Conservation (phyloP, 2,113 vertebrate genomes). For the Nettapus auritus region DNA sequence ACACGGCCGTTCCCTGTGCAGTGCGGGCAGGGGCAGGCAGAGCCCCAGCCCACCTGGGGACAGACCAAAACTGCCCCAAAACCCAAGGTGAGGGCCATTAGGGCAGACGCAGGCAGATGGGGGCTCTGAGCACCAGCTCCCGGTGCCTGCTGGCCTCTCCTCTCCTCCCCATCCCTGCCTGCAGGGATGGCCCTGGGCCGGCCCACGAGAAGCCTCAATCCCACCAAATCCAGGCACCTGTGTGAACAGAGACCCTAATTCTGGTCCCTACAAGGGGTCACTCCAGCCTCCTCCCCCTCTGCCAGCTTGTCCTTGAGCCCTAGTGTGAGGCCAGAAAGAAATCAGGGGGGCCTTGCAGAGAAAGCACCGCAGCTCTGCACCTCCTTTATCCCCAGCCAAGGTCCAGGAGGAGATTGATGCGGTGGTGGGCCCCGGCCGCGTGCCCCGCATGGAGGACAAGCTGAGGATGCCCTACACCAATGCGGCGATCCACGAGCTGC, state of each 20-base stretch:
- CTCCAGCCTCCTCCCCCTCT: not conserved
- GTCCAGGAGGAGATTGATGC: conserved; percentile 49
- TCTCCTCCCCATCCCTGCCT: not conserved
- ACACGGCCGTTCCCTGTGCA: fast-evolving
- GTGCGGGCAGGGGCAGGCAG: not conserved
- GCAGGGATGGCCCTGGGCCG: fast-evolving
- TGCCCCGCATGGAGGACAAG: conserved; percentile 34
- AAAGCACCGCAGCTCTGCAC: fast-evolving
- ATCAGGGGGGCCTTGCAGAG: not conserved
- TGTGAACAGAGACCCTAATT: not conserved
- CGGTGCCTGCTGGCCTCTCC: not conserved
- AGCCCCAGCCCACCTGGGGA: fast-evolving
- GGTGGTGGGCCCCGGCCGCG: not conserved
- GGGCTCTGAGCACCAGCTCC: fast-evolving
- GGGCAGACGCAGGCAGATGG: not conserved
- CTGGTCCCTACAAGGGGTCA: not conserved
- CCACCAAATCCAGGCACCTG: not conserved
- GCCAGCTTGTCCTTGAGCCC: not conserved
- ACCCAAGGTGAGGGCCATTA: not conserved
- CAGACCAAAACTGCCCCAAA: not conserved
- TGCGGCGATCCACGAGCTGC: conserved; percentile 36
- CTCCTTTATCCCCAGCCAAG: not conserved
- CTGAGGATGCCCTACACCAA: conserved; percentile 59
- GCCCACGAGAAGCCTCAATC: not conserved
- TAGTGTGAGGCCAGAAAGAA: not conserved